Evolutionary conservation across 2,888 invertebrate species (phyloP), one percentile per base, ranked within the genome.

Genomic region (Patella ulyssiponensis): DNA sequence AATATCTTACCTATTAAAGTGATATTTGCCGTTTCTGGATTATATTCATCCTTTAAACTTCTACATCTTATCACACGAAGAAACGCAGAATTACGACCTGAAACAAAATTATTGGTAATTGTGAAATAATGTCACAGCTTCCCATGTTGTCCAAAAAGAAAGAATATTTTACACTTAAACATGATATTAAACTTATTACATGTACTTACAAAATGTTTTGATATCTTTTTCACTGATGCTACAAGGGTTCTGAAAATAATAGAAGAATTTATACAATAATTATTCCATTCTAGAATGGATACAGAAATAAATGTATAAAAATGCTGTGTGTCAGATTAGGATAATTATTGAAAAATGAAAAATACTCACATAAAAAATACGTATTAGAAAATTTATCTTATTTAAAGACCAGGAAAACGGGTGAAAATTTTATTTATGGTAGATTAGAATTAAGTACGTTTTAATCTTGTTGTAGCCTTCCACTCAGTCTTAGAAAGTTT

Each of bases 21-120:
- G 5, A 83, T 73, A 58, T 86, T 86, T 7, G 85, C 83, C n/a
- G 86, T 87, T 15, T 83, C 77, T 53, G 83, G 78, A 53, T 95
- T 94, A 89, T 97, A 96, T 92, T 98, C 98, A 85, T 95, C 94
- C 0, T 95, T 94, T 84, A 98, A 94, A 51, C 92, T 90, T 71
- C 93, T 89, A 69, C 97, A 97, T 84, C 95, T 94, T 17, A 97
- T 93, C 0, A 98, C 93, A 83, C 95, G 93, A 76, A 99, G 92
- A 88, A 96, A 95, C 82, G 95, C 94, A 2, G 97, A 94, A 93
- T 98, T 97, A 88, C 96, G 95, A 86, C 91, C 91, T 91, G 75
- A 27, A 84, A 79, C 44, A 44, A 69, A 20, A 23, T 58, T 58
- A 58, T n/a, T 9, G 44, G 9, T 9, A 17, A 33, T n/a, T 44